A percentile compares a stretch with the other conserved stretches of the same genome.
Evolutionary conservation across 2,888 invertebrate genomes (phyloP).

Genomic region (Lordiphosa andalusiaca): DNA sequence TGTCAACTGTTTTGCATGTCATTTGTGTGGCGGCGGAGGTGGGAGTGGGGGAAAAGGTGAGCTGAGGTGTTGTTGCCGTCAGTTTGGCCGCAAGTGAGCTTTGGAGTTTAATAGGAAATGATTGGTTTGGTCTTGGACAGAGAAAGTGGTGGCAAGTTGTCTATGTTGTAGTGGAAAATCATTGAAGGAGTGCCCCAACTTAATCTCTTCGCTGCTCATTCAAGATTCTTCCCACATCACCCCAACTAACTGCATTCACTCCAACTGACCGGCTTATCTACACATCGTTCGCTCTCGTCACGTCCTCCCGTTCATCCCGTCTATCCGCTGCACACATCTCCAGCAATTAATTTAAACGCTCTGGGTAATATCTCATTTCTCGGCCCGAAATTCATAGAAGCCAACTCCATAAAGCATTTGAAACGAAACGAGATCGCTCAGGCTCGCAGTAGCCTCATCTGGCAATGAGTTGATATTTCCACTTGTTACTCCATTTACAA

Average conservation of each 20-base stretch:
- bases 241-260: not conserved
- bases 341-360: slow-evolving; percentile 70
- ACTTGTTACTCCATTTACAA: slow-evolving; percentile 77
- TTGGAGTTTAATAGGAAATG: slow-evolving; percentile 34
- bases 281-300: slow-evolving; percentile 32
- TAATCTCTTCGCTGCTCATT: not conserved
- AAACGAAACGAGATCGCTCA: slow-evolving; percentile 44
- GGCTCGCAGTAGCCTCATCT: slow-evolving; percentile 34
- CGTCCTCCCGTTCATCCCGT: slow-evolving; percentile 19
- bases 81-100: slow-evolving; percentile 31
- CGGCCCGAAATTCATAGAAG: slow-evolving; percentile 64
- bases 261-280: slow-evolving; percentile 16
- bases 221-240: slow-evolving; percentile 1
- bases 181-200: too few species aligned
- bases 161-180: too few species aligned
- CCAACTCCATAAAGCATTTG: slow-evolving; percentile 56
- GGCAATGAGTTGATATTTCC: slow-evolving; percentile 44
- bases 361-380: slow-evolving; percentile 70
- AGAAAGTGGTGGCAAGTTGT: slow-evolving; percentile 25
- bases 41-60: slow-evolving; percentile 17
- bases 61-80: slow-evolving; percentile 51
- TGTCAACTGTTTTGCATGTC: slow-evolving; percentile 72
- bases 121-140: slow-evolving; percentile 23
- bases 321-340: slow-evolving; percentile 60
- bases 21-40: slow-evolving; percentile 31